phyloP scores from a whole-genome alignment of 2,888 invertebrate species.

The Drosophila trichaetosa region DNA sequence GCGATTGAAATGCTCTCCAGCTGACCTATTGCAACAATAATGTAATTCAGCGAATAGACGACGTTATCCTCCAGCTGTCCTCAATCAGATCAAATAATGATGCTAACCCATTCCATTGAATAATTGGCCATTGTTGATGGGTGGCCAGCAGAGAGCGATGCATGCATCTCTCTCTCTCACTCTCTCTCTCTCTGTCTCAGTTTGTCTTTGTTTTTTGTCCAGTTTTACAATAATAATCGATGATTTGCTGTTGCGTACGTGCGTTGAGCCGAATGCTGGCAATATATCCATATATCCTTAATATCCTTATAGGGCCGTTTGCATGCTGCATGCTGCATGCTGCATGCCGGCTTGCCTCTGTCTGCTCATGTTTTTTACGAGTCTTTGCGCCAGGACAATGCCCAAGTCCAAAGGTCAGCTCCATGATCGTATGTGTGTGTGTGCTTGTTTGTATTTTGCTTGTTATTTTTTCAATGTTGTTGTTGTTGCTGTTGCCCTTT shows the following conservation, averaged over 20 bases:
- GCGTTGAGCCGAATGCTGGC: slow-evolving; percentile 54
- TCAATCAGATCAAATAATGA: slow-evolving; percentile 44
- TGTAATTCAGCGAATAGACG: neutral
- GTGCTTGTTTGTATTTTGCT: slow-evolving; percentile 1
- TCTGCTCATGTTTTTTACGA: slow-evolving; percentile 72
- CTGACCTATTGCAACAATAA: slow-evolving; percentile 3
- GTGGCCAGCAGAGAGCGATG: slow-evolving; percentile 36
- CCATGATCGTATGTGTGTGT: slow-evolving; percentile 2
- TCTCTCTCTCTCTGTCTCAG: neutral
- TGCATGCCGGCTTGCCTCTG: slow-evolving; percentile 35
- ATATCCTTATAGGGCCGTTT: slow-evolving; percentile 70
- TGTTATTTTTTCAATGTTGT: slow-evolving; percentile 7
- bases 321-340: slow-evolving; percentile 49
- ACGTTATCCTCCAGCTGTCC: slow-evolving; percentile 33
- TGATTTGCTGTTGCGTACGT: slow-evolving; percentile 43
- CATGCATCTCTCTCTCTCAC: neutral
- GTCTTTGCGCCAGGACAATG: slow-evolving; percentile 78
- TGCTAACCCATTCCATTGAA: slow-evolving; percentile 48
- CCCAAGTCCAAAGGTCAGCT: slow-evolving; percentile 66
- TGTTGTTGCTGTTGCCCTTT: slow-evolving; percentile 49
- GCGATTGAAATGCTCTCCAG: neutral
- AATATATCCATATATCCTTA: slow-evolving; percentile 40
- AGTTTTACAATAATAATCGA: slow-evolving; percentile 16
- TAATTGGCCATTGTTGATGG: slow-evolving; percentile 36
- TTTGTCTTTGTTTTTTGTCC: neutral